Conservation (phyloP, 2,797 vertebrate genomes). For the Poecilia wingei region DNA sequence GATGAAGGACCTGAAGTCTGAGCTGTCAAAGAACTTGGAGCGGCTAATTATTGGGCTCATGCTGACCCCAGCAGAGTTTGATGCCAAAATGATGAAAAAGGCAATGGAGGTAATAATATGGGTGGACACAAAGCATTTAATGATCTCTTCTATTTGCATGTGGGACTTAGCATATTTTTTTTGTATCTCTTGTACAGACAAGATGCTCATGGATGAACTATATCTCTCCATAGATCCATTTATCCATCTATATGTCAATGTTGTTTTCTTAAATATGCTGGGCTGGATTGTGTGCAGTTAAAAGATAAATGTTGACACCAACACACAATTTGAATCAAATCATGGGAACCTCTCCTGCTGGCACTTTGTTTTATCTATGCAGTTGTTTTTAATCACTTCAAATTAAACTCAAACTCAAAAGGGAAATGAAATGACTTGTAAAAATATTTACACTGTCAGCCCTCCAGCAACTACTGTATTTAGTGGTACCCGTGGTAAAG, state of each 20-base stretch:
- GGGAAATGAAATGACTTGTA: background rate
- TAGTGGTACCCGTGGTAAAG: background rate
- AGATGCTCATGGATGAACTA: background rate
- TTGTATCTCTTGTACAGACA: background rate
- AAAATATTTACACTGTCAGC: background rate
- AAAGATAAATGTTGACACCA: background rate
- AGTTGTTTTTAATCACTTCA: background rate
- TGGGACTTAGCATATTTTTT: background rate
- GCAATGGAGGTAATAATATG: slow-evolving; percentile 88
- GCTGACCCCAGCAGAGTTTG: slow-evolving; percentile 92
- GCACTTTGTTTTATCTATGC: background rate
- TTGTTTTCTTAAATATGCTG: background rate
- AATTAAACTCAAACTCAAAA: background rate
- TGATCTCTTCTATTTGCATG: background rate
- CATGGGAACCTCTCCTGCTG: background rate
- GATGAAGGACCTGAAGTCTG: slow-evolving; percentile 95
- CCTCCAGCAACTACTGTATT: background rate
- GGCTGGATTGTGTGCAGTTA: background rate
- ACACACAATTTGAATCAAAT: background rate
- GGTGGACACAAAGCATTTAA: background rate
- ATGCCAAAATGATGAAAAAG: slow-evolving; percentile 96
- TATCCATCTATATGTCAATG: no score
- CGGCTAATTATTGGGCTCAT: slow-evolving; percentile 92
- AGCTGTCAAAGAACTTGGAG: slow-evolving; percentile 91
- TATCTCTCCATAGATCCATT: background rate